Base-by-base conservation (phyloP, 2,113 vertebrate genomes). In the Muscicapa adusta region DNA sequence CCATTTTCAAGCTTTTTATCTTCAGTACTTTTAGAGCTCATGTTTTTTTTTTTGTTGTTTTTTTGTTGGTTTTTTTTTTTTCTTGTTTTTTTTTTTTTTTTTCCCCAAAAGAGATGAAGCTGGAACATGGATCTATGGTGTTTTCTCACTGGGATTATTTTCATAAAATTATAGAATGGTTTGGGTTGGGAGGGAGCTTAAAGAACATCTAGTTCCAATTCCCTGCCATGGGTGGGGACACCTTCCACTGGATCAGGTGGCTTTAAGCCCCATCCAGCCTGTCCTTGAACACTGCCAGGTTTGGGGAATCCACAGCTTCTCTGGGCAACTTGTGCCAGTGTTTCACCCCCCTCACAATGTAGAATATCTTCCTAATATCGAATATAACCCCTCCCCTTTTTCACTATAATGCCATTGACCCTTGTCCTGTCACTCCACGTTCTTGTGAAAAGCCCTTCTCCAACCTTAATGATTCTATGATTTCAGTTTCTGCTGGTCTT, bases 401-500 rank as follows among this genome's bases (percentile, higher is more conserved):
- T 61, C 54, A 16, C 14, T 47, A 31, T 68, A 34, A 61, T 61
- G 29, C 54, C 47, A 10, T 34, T 68, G 28, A 24, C 38, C n/a
- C 19, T 47, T 67, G 17, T 75, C 17, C 38, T 61, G 29, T 47
- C 19, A 26, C 47, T 47, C 5, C 29, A 10, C 18, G 29, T 18
- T 38, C 33, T 68, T 38, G 38, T 36, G 45, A 43, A 60, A 58
- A 60, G 22, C 45, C 38, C 40, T 17, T 61, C 18, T 61, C 40
- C 0, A 2, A 3, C 34, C 9, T 48, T 34, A 48, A 54, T 36
- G 8, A 48, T 75, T 48, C 22, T 75, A 2, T 20, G 20, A 0
- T 42, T 82, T 34, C 25, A 28, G 20, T 29, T 76, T 93, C 51
- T 1, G 0, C 65, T 88, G 53, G 34, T 79, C 38, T 24, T 92